Evolutionary conservation across 2,113 vertebrate genomes (phyloP).

Genomic region (Chelonoidis abingdonii): DNA sequence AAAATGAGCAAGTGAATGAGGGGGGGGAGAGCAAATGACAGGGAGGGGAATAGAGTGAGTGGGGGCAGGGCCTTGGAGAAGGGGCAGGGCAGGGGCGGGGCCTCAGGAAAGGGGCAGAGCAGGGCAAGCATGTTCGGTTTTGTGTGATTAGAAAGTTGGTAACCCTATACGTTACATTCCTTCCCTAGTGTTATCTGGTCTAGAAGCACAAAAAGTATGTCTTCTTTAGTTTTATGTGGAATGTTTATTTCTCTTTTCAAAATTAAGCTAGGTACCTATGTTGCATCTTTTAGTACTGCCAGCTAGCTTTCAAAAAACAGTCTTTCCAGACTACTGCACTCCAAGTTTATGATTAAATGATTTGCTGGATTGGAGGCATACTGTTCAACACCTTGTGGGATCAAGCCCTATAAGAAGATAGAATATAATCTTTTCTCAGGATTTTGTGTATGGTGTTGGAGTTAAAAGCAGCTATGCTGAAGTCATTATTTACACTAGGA

Average conservation of each 20-base stretch:
- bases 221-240: neutral
- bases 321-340: rapidly evolving
- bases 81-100: no score
- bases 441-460: neutral
- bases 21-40: no score
- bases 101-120: no score
- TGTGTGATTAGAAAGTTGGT: no score
- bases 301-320: neutral
- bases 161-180: no score
- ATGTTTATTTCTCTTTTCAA: neutral
- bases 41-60: no score
- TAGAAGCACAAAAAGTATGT: rapidly evolving
- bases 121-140: no score
- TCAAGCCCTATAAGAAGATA: neutral
- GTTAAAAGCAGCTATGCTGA: neutral
- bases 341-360: neutral
- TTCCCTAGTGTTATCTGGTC: neutral
- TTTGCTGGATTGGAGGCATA: neutral
- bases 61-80: no score
- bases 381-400: neutral
- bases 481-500: neutral
- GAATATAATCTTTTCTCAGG: neutral
- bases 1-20: no score
- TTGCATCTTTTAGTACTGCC: neutral
- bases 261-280: rapidly evolving